These are phyloP conservation scores for Mustela lutreola DNA, from an alignment of 2,113 vertebrate species.

Conservation along the genomic window DNA sequence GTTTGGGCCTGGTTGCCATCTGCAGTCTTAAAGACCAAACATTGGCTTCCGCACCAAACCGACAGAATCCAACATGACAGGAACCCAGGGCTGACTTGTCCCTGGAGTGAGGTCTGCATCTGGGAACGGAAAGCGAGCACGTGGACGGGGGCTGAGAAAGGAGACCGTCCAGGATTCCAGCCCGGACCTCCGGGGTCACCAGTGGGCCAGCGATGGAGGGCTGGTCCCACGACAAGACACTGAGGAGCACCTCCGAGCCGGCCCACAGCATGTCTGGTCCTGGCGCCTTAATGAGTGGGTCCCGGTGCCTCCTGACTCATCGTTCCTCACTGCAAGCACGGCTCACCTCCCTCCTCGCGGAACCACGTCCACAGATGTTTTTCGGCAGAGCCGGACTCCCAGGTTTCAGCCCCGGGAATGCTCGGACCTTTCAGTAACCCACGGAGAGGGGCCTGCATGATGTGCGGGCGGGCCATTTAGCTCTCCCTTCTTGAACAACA, in stretches of 20 bases:
- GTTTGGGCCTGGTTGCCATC: not conserved
- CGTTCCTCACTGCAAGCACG: fast-evolving
- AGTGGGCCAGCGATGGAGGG: fast-evolving
- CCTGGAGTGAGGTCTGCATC: not conserved
- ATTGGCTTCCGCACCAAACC: not conserved
- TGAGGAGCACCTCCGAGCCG: not conserved
- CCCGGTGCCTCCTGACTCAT: fast-evolving
- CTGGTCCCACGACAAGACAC: fast-evolving
- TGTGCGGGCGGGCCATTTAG: fast-evolving
- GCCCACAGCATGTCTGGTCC: not conserved
- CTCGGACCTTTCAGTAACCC: not conserved
- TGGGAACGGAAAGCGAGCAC: not conserved
- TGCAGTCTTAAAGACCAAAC: not conserved
- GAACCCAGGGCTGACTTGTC: not conserved
- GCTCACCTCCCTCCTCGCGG: fast-evolving
- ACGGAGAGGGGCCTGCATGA: not conserved
- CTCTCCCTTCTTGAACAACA: fast-evolving
- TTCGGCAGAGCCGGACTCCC: not conserved
- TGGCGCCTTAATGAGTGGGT: not conserved
- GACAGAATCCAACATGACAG: not conserved
- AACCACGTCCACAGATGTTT: fast-evolving
- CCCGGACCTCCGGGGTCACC: fast-evolving
- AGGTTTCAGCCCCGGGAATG: not conserved
- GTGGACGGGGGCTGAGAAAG: too few species aligned
- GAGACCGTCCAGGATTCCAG: fast-evolving